Base-by-base conservation (phyloP, 2,113 vertebrate species). In the Mellivora capensis region DNA sequence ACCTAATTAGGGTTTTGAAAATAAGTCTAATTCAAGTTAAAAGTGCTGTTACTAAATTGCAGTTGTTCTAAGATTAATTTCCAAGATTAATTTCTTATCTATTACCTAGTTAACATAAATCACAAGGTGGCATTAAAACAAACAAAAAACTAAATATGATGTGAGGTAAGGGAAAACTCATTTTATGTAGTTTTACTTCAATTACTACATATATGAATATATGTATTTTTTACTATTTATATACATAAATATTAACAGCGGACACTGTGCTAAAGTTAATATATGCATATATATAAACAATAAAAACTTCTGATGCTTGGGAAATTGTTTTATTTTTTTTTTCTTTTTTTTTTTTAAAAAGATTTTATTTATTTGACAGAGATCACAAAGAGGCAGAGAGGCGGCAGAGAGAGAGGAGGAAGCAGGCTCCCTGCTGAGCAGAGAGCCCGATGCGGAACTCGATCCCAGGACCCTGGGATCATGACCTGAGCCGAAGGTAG, bases 11-110 rank as follows among this genome's bases (percentile, higher is more conserved):
- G 4, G 84, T 69, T 87, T 88, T 74, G 21, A 10, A 87, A 96
- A 88, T 81, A 92, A 61, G 17, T 72, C 13, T 85, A 90, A 85
- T 77, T 42, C 10, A 93, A 95, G 9, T 59, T 87, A 91, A 96
- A 90, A 97, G 23, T 57, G 8, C 6, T 69, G 9, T 79, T 62
- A 42, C 4, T 39, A 57, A 4, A 69, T 42, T 94, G 64, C 18
- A 87, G 4, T 67, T 23, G 67, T 84, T 90, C 25, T 31, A 87
- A 92, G 25, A 52, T 96, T 84, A 87, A 81, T 81, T 42, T 72
- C 14, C 12, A 59, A 74, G 57, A 25, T 61, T 27, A 61, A 87
- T 59, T 39, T 8, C 3, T 10, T 72, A 39, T 84, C 54, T 59
- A 74, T 39, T 39, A 67, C 17, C 76, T 87, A 91, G 31, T 59